A percentile compares a stretch with the other conserved stretches of the same genome.
Evolutionary conservation across 2,888 invertebrate genomes (phyloP).

Genomic region (Lasioglossum lativentre): DNA sequence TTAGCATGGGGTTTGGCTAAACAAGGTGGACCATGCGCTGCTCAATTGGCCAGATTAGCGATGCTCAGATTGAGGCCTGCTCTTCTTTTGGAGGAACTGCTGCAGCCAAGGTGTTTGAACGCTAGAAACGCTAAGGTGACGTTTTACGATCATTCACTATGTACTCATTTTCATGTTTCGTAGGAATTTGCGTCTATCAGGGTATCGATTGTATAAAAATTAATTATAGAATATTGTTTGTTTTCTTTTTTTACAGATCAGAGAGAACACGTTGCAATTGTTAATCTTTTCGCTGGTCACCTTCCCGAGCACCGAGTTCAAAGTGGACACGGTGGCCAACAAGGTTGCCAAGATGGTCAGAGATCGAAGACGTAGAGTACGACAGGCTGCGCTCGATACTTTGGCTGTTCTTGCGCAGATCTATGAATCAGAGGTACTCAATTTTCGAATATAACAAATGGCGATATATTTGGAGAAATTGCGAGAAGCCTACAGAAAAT

Average conservation of each 20-base stretch:
- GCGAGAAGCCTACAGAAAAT: neutral
- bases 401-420: conserved; percentile 92
- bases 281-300: conserved; percentile 91
- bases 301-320: conserved; percentile 90
- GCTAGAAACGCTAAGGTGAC: conserved; percentile 82
- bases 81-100: conserved; percentile 85
- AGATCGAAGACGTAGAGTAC: conserved; percentile 90
- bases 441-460: neutral
- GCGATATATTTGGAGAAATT: neutral
- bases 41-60: conserved; percentile 80
- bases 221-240: neutral
- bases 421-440: conserved; percentile 79
- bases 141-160: neutral
- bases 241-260: conserved; percentile 84
- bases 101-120: conserved; percentile 83
- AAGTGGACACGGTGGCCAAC: conserved; percentile 77
- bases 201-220: no score
- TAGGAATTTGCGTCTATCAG: no score
- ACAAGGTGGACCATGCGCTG: conserved; percentile 85
- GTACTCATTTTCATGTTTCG: neutral
- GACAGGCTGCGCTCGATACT: conserved; percentile 92
- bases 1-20: conserved; percentile 84
- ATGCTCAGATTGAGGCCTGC: conserved; percentile 86
- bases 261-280: conserved; percentile 91
- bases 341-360: conserved; percentile 79